Conservation (phyloP, 2,888 invertebrate species). For the Morpho achilles region DNA sequence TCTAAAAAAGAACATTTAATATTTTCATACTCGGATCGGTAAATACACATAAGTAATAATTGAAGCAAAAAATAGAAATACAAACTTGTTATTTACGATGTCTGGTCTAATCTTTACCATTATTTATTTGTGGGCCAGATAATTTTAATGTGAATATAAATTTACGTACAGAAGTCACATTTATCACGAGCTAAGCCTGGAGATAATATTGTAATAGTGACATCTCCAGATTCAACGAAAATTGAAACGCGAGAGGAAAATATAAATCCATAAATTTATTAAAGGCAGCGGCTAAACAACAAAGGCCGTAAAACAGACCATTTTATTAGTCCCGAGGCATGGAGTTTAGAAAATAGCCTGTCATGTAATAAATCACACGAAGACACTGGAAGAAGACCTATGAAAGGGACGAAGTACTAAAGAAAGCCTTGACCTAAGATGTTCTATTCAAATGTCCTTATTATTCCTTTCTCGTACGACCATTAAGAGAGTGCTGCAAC, state of each 20-base stretch:
- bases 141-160: too few relatives aligned
- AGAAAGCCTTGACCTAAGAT: constrained; percentile 55
- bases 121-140: too few relatives aligned
- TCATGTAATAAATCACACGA: constrained; percentile 23
- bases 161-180: too few relatives aligned
- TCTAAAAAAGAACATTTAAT: too few relatives aligned
- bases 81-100: too few relatives aligned
- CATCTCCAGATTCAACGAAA: constrained; percentile 4
- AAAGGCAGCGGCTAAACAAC: constrained; percentile 4
- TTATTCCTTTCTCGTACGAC: constrained; percentile 48
- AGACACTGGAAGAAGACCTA: constrained; percentile 21
- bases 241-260: constrained; percentile 9
- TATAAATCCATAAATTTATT: constrained; percentile 7
- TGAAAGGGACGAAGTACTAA: constrained; percentile 24
- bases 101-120: too few relatives aligned
- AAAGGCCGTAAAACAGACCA: constrained; percentile 11
- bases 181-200: too few relatives aligned
- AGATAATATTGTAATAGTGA: background rate
- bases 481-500: constrained; percentile 49
- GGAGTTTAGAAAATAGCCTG: constrained; percentile 20
- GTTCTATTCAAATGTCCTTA: constrained; percentile 62
- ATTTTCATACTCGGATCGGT: too few relatives aligned
- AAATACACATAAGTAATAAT: too few relatives aligned
- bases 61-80: too few relatives aligned
- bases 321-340: constrained; percentile 14